Conservation (phyloP, 2,888 invertebrate species). For the Schizotus pectinicornis region DNA sequence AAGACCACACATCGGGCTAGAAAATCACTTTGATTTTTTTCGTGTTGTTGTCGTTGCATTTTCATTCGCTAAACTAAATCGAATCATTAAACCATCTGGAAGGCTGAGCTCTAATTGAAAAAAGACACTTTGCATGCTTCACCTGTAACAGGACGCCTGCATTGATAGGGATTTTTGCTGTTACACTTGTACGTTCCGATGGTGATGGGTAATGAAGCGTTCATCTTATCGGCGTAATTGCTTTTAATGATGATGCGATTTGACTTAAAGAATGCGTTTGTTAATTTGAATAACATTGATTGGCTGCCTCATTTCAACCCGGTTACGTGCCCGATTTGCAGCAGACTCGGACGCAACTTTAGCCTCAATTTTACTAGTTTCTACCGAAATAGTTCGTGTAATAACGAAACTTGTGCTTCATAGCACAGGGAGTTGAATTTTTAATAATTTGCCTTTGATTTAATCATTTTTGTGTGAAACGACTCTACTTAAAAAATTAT, state of each 20-base stretch:
- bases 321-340: no score
- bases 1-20: constrained; percentile 34
- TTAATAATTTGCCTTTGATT: no score
- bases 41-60: no score
- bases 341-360: no score
- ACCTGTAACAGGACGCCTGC: neutral
- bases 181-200: neutral
- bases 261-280: neutral
- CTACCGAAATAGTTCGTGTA: no score
- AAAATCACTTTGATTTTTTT: neutral
- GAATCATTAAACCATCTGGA: neutral
- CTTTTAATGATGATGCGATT: constrained; percentile 24
- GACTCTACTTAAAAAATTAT: no score
- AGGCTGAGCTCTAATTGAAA: constrained; percentile 1
- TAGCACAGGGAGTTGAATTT: no score
- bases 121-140: constrained; percentile 9
- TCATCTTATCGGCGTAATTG: constrained; percentile 11
- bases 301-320: no score
- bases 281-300: neutral
- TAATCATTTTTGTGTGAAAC: no score
- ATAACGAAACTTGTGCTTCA: no score
- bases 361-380: no score
- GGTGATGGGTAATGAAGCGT: constrained; percentile 18
- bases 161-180: neutral
- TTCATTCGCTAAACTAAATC: neutral